A percentile compares a stretch with the other conserved stretches of the same genome.
phyloP scores from a whole-genome alignment of 2,113 vertebrate species.

The Promerops cafer region DNA sequence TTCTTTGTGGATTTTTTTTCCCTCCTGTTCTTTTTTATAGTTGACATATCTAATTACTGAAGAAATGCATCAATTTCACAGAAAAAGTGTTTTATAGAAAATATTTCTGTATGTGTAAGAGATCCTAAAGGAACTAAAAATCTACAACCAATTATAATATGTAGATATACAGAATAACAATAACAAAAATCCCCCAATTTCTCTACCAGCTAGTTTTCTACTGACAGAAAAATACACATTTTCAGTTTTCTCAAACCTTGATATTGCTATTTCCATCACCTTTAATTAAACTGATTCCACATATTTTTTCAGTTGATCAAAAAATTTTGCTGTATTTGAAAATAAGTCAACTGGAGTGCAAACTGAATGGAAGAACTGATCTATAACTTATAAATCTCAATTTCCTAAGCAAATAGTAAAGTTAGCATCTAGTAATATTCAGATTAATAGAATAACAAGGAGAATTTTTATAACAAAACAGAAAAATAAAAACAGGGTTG shows the following conservation, averaged over 20 bases:
- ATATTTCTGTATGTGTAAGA: not conserved
- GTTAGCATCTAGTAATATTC: not conserved
- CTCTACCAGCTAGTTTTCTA: not conserved
- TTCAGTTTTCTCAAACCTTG: not conserved
- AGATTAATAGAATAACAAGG: not conserved
- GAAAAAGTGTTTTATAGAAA: not conserved
- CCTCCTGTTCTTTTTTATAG: not conserved
- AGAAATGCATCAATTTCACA: not conserved
- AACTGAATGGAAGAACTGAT: not conserved
- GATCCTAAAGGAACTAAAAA: not conserved
- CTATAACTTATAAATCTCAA: not conserved
- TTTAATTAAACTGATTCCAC: not conserved
- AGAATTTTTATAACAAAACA: not conserved
- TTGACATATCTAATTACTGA: not conserved
- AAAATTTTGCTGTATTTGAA: not conserved
- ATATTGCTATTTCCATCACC: not conserved
- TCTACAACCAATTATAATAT: not conserved
- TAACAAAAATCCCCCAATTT: not conserved
- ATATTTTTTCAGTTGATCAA: not conserved
- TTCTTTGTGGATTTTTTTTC: not conserved
- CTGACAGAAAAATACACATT: not conserved
- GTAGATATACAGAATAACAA: not conserved
- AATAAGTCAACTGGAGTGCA: not conserved
- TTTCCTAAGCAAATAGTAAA: not conserved
- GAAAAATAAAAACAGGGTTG: not conserved